phyloP scores from a whole-genome alignment of 2,113 vertebrate species.

The human (Homo sapiens) region GRCh38 chr4:38723501-38724000 shows the following conservation, averaged over 20 bases:
- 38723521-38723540: neutral
- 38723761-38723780: constrained; percentile 59
- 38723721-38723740: neutral
- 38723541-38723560: neutral
- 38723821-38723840: neutral
- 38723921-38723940: neutral
- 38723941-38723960: neutral
- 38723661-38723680: neutral
- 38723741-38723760: constrained; percentile 52
- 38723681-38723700: neutral
- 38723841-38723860: neutral
- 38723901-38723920: neutral
- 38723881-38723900: neutral
- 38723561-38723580: neutral
- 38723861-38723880: neutral
- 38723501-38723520: neutral
- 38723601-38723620: neutral
- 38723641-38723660: neutral
- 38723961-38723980: neutral
- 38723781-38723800: neutral
- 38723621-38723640: neutral
- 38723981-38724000: no score
- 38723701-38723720: neutral
- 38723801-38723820: neutral
- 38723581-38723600: neutral